A percentile compares a stretch with the other conserved stretches of the same genome.
Conservation (phyloP, 2,797 vertebrate species). For the Coranthus polyacanthus region DNA sequence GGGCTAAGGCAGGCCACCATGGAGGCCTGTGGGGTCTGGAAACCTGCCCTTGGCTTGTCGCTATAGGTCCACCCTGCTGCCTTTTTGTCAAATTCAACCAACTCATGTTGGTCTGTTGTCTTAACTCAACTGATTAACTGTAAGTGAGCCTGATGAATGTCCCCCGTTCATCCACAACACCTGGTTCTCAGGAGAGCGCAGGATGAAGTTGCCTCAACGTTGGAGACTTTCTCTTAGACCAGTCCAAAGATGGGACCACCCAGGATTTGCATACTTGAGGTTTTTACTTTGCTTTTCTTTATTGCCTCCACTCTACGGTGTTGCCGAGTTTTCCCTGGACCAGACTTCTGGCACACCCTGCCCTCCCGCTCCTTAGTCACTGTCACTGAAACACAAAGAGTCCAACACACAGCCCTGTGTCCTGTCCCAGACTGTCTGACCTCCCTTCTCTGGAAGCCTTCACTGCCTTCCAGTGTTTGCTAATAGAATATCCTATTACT, state of each 20-base stretch:
- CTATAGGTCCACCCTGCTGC: conserved; percentile 34
- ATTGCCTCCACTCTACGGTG: conserved; percentile 70
- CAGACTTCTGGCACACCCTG: conserved; percentile 76
- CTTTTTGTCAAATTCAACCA: conserved; percentile 68
- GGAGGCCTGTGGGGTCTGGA: conserved; percentile 75
- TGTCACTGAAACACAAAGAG: conserved; percentile 81
- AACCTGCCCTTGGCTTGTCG: conserved; percentile 69
- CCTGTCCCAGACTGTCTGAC: conserved; percentile 75
- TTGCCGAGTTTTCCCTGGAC: conserved; percentile 78
- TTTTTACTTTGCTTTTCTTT: conserved; percentile 79
- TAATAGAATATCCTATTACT: conserved; percentile 69
- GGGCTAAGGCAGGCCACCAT: conserved; percentile 74
- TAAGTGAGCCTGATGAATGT: conserved; percentile 83
- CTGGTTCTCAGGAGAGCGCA: conserved; percentile 72
- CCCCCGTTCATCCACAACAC: conserved; percentile 77
- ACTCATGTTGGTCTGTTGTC: conserved; percentile 62
- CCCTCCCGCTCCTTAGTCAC: conserved; percentile 77
- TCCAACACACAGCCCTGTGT: conserved; percentile 67
- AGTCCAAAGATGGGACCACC: conserved; percentile 79
- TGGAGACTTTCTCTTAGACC: conserved; percentile 71
- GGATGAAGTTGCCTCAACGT: conserved; percentile 60
- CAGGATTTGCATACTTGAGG: conserved; percentile 80
- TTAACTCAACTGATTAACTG: conserved; percentile 77
- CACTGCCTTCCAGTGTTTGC: conserved; percentile 64
- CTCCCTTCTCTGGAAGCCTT: conserved; percentile 63